phyloP scores from a whole-genome alignment of 2,797 vertebrate genomes.

The Coccyzus lansbergi region DNA sequence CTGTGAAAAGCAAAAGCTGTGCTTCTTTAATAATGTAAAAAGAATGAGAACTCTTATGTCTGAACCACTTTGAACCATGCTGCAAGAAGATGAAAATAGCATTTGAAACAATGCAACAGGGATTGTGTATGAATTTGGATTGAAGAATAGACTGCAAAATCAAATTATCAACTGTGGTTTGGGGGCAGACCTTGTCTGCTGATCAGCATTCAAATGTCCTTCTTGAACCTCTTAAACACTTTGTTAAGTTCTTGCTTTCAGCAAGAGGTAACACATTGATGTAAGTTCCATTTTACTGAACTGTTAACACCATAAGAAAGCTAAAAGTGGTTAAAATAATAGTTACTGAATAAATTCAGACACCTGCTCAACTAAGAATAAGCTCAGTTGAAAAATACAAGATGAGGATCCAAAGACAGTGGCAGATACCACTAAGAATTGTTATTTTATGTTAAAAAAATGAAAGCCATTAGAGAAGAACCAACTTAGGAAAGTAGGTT shows the following conservation, averaged over 20 bases:
- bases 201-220: not conserved
- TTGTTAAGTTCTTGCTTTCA: not conserved
- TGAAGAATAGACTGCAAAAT: not conserved
- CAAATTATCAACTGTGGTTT: not conserved
- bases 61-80: slow-evolving; percentile 1
- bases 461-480: not conserved
- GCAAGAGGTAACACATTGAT: not conserved
- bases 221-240: not conserved
- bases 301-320: not conserved
- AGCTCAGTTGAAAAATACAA: not conserved
- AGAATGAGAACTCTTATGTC: not conserved
- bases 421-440: not conserved
- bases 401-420: not conserved
- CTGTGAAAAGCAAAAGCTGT: slow-evolving; percentile 21
- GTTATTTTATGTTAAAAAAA: not conserved
- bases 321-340: not conserved
- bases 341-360: not conserved
- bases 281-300: not conserved
- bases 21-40: not conserved
- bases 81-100: slow-evolving; percentile 3
- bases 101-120: not conserved
- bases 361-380: not conserved
- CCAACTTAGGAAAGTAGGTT: not conserved
- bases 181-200: not conserved
- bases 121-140: not conserved